Base-by-base conservation (phyloP, 2,113 vertebrate species). In the Elgaria multicarinata region DNA sequence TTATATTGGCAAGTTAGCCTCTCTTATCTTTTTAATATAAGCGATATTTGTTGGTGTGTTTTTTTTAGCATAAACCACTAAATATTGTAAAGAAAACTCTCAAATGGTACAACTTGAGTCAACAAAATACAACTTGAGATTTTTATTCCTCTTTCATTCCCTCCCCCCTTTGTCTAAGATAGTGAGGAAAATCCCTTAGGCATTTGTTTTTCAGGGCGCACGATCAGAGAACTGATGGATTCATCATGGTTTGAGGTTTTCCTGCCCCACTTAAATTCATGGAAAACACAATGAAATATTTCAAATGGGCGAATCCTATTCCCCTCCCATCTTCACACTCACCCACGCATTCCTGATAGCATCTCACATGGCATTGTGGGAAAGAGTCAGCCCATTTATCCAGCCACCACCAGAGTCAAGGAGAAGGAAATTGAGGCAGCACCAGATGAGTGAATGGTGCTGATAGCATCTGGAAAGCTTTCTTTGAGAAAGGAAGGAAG, bases 191-290 rank as follows among this genome's bases (percentile, higher is more conserved):
- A n/a, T n/a, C n/a, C n/a, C n/a, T n/a, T n/a, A 86, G 53, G n/a
- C 85, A 77, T 87, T 58, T 87, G 55, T 77, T 77, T 39, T 87
- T 77, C 72, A 86, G 46, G 66, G 78, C 36, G 44, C n/a, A 72
- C 24, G 36, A 42, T 71, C 78, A 22, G 78, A 88, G 36, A 64
- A n/a, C 28, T 28, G 66, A 81, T 20, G 1, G 46, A 83, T 83
- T 75, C 26, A 53, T 44, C 55, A 75, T 44, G n/a, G 62, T 71
- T 55, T 81, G 77, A 81, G 9, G 31, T 82, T 83, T 82, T 74
- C 64, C 55, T 88, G 39, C 75, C 87, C 36, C 79, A 88, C 9
- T 88, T 88, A 71, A 71, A 62, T 74, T 72, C 20, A 33, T 5
- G 36, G 69, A 83, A 74, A 83, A 75, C 28, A 71, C 24, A 81